Base-by-base conservation (phyloP, 2,113 vertebrate species). In the Gallinago undulata region DNA sequence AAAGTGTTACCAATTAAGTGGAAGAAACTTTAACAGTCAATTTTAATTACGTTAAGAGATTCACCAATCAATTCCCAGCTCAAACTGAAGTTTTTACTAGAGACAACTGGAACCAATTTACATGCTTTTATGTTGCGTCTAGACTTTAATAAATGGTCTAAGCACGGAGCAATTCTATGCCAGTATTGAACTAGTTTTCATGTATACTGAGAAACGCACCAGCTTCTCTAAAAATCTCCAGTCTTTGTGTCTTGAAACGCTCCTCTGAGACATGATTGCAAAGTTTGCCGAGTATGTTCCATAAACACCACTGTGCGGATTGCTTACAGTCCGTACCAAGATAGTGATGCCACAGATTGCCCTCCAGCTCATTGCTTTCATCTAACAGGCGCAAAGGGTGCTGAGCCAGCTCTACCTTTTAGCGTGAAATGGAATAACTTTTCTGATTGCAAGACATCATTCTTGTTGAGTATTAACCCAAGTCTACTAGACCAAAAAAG, bases 91-190 rank as follows among this genome's bases (percentile, higher is more conserved):
- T 97, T 98, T 98, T 98, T 98, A 98, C 98, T 96, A 98, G 97
- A 98, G 98, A 98, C 97, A 97, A 98, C 98, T 99, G 97, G 98
- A 98, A 98, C 96, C 98, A 99, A 98, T 99, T 99, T 98, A 98
- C 80, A 89, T 98, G 98, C 98, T 99, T 99, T 99, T 98, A 99
- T 99, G 98, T 99, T 99, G 98, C 96, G 99, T 99, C 99, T 99
- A 99, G 99, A 99, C 99, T 98, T 99, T 99, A 99, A 99, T 99
- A 99, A 99, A 98, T 97, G 98, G 98, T 99, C 99, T 98, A 98
- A 98, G 98, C 97, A 97, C 35, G 50, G 97, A 97, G 98, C 97
- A 97, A 92, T 97, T 97, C 90, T 91, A 93, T 97, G 97, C 98
- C 98, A 98, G 98, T 98, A 98, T 97, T 87, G 67, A 98, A 98